Evolutionary conservation across 2,113 vertebrate species (phyloP), one percentile per base, ranked within the genome.

Genomic region (Thryonomys swinderianus): DNA sequence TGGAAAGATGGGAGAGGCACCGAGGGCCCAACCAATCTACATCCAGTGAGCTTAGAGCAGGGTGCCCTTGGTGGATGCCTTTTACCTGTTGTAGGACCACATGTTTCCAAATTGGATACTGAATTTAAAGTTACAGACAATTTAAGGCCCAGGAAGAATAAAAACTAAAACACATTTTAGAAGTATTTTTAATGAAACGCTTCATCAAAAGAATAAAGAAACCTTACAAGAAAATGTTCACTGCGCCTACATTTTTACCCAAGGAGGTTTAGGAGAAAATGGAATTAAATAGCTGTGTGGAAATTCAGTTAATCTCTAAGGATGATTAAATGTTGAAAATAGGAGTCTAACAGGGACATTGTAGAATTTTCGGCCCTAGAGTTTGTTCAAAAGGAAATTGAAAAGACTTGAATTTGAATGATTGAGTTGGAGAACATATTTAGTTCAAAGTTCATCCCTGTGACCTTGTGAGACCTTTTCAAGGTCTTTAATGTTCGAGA

Each of bases 291-390:
- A 30, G 53, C 45, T 48, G 32, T 13, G 59, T 89, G 51, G 74
- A 95, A 92, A 83, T 83, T 80, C 67, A 83, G 40, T 85, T 85
- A 40, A 40, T 80, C 27, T 83, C n/a, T 88, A 80, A 48, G 34
- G 83, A 83, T 82, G 48, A 93, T 74, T 87, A 78, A 86, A 42
- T 95, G 79, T 69, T 92, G 34, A 93, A 90, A 86, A 67, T 14
- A 85, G 87, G 66, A n/a, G 61, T 57, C 16, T 55, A 61, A 48
- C 21, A 40, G 40, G 40, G 7, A 30, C 12, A 53, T 25, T 51
- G 1, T 42, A 53, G 69, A 95, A 32, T 82, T 18, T 30, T 12
- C 55, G 69, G 14, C 32, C 13, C 37, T 40, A 88, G 74, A 96
- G 32, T 88, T 37, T 17, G 27, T 80, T 89, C 32, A 93, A 86